Base-by-base conservation (phyloP, 2,113 vertebrate species). In the Bos indicus region DNA sequence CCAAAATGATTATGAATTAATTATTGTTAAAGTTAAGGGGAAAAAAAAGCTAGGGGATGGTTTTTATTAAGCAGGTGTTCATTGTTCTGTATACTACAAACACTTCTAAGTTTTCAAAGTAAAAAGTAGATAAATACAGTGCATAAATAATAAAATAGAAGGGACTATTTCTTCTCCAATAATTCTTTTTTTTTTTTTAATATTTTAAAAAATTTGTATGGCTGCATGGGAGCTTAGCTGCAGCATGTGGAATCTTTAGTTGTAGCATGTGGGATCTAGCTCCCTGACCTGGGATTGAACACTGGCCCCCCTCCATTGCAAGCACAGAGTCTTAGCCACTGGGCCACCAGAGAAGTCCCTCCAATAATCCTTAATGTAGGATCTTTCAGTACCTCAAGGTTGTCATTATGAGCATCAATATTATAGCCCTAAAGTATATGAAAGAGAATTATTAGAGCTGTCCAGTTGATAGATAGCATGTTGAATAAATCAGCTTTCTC, bases 401-500 rank as follows among this genome's bases (percentile, higher is more conserved):
- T 91, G 3, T 83, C n/a, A 7, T 92, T 92, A 23, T 87, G 25
- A 85, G n/a, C 51, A 56, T 81, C 30, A 4, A 17, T 62, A 89
- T 81, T 93, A 10, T 56, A 83, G 86, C 77, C 30, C 40, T 85
- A 26, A 90, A 74, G 21, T 90, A 71, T 86, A 74, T 91, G 46
- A 81, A 90, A 95, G 33, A 59, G 36, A 86, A 8, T 62, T 88
- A 57, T 62, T 93, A 90, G 51, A 96, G 48, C 25, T 78, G 57
- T 26, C 67, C n/a, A 56, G 9, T 89, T 95, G 54, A 74, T 91
- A 85, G 36, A 81, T 48, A 82, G 21, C 13, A 11, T 96, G 16
- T 94, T 95, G 23, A 88, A 11, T 92, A 90, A 88, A 84, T 95
- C 60, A 88, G 21, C 16, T 96, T 84, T 98, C 93, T 90, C 62